Base-by-base conservation (phyloP, 2,797 vertebrate species). In the Thunnus albacares region DNA sequence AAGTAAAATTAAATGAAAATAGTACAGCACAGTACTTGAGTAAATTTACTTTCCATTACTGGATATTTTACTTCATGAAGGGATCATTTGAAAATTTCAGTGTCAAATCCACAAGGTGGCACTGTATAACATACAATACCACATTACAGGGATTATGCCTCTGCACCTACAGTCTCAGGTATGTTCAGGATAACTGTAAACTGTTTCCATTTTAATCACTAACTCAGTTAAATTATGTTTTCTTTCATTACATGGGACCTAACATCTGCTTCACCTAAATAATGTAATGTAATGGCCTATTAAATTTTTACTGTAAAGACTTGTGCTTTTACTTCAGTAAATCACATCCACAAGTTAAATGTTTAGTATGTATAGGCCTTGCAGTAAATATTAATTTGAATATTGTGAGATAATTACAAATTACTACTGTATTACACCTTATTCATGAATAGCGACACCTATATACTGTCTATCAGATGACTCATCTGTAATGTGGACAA, bases 81-180 rank as follows among this genome's bases (percentile, higher is more conserved):
- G 22, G 30, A 61, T 15, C 3, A 12, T 18, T 30, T 52, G 5
- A 33, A 49, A 1, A 20, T 13, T 45, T 72, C 12, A 26, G 1
- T 28, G 9, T 59, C 11, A 55, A n/a, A 73, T 66, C 71, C 84
- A 87, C 84, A n/a, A 82, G 86, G 56, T 75, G 87, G 74, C 79
- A 30, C 41, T 69, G 41, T 59, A 24, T 24, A 28, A 43, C 0
- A 52, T 57, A 13, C 43, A 8, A 4, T 38, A 17, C 38, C 0
- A 35, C 24, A 33, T 47, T 22, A 10, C 18, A 45, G 24, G 45
- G 13, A 17, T 57, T 12, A 0, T 14, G 20, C 33, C 28, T 35
- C 26, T 72, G 33, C 12, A 15, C 10, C 47, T 14, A 26, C 1
- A n/a, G 38, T 3, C 51, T 65, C 6, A 49, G 2, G 8, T n/a